A percentile compares a stretch with the other conserved stretches of the same genome.
Evolutionary conservation across 2,113 vertebrate species (phyloP).

Genomic region (Plestiodon gilberti): DNA sequence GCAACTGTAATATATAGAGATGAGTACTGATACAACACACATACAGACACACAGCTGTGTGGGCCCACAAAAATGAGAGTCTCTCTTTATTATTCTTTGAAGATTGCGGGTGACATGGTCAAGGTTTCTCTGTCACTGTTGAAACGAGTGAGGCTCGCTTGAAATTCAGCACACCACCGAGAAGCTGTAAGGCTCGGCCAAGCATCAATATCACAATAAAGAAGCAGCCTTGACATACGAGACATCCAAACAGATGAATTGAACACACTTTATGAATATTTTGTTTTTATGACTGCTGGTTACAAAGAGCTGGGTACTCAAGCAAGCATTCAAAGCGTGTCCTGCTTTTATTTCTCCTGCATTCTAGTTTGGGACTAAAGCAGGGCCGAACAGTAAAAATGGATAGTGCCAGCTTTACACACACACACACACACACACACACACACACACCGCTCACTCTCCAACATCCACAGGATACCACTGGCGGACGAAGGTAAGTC

Average conservation of each 20-base stretch:
- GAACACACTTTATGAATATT: background rate
- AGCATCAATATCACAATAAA: conserved; percentile 2
- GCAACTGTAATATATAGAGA: background rate
- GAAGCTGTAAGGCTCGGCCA: background rate
- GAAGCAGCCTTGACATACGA: background rate
- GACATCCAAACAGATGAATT: background rate
- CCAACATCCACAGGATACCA: no score
- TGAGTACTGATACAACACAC: background rate
- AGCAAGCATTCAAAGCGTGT: conserved; percentile 6
- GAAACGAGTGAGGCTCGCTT: background rate
- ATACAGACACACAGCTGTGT: background rate
- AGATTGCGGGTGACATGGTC: background rate
- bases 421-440: no score
- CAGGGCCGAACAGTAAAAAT: background rate
- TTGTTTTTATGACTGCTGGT: background rate
- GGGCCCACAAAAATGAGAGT: background rate
- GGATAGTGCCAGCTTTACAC: background rate
- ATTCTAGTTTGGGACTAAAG: background rate
- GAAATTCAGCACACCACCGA: background rate
- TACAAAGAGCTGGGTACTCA: background rate
- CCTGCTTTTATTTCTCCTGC: background rate
- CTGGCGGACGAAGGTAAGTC: no score
- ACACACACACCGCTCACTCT: no score
- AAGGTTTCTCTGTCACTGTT: background rate
- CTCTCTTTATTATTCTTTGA: background rate